Evolutionary conservation across 2,888 invertebrate species (phyloP), one percentile per base, ranked within the genome.

Genomic region (Cenopis cana): DNA sequence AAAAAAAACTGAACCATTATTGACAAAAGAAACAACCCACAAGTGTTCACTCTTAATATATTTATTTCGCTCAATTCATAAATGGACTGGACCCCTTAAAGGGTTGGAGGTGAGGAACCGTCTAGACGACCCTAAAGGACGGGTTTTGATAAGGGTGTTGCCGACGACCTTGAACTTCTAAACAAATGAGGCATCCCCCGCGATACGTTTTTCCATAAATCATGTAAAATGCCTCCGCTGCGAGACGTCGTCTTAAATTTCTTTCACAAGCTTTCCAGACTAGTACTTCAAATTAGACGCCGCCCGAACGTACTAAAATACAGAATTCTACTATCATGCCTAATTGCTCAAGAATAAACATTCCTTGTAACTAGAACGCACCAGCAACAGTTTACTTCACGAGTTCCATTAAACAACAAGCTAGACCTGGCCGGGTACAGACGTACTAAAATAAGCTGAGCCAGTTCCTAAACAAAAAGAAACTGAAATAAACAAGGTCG

Each of bases 401-500:
- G 81, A 82, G 77, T 74, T 80, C 80, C 81, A 81, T 82, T 82
- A 84, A 82, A 85, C 83, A 87, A 89, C 88, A 86, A 87, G 81
- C 82, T 79, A 76, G 81, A 78, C 85, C 85, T 81, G 83, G 88
- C 86, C 87, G 82, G 85, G 86, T 83, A 85, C 85, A 85, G 87
- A 85, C 83, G 85, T 82, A 89, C 91, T 80, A 89, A 92, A 92
- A 91, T 91, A 91, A 92, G 91, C 89, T 87, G 87, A 89, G 90
- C 86, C 87, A 85, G 91, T 93, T 92, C 88, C 91, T 89, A 93
- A 93, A 93, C 92, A 93, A 92, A 92, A 93, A 92, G 91, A 91
- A 93, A 92, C 89, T 91, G 91, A 91, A 93, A 93, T 91, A 93
- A 93, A 93, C 93, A 94, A 93, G 93, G 93, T 93, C 92, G 93